Percentiles rank a stretch among this genome's conserved stretches.
These are phyloP conservation scores for Mus pahari DNA, from an alignment of 2,113 vertebrate genomes.

Conservation along the genomic window DNA sequence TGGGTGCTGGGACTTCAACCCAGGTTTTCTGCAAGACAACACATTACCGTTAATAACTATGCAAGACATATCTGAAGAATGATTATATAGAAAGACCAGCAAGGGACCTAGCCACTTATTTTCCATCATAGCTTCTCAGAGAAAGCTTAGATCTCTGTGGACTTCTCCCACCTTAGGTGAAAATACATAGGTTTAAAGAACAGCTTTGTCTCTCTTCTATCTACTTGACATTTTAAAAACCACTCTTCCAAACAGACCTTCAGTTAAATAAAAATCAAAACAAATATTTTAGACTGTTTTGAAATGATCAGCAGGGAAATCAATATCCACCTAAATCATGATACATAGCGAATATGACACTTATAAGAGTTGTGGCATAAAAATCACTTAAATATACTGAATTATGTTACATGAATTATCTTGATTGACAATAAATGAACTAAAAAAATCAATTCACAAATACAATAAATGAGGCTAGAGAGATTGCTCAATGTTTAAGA, in stretches of 20 bases:
- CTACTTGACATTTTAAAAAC: slow-evolving; percentile 34
- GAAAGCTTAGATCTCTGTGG: slow-evolving; percentile 7
- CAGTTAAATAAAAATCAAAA: slow-evolving; percentile 59
- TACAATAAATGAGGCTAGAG: background rate
- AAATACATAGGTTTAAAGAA: slow-evolving; percentile 1
- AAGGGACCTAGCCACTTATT: background rate
- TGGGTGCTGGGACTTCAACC: background rate
- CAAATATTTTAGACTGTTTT: slow-evolving; percentile 56
- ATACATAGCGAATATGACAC: slow-evolving; percentile 27
- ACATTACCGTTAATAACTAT: background rate
- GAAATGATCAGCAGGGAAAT: slow-evolving; percentile 51
- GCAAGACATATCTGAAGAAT: slow-evolving; percentile 42
- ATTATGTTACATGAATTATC: slow-evolving; percentile 46
- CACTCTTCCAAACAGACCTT: slow-evolving; percentile 50
- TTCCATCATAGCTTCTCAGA: slow-evolving; percentile 10
- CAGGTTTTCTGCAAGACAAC: background rate
- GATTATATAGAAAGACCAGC: slow-evolving; percentile 1
- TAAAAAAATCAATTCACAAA: background rate
- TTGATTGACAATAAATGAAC: background rate
- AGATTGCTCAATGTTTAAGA: slow-evolving; percentile 24
- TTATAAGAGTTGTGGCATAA: background rate
- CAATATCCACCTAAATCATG: slow-evolving; percentile 29
- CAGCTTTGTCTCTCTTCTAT: background rate
- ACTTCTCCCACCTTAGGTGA: background rate
- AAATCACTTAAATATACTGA: slow-evolving; percentile 32